Conservation (phyloP, 2,888 invertebrate genomes). For the Melipona bicolor region DNA sequence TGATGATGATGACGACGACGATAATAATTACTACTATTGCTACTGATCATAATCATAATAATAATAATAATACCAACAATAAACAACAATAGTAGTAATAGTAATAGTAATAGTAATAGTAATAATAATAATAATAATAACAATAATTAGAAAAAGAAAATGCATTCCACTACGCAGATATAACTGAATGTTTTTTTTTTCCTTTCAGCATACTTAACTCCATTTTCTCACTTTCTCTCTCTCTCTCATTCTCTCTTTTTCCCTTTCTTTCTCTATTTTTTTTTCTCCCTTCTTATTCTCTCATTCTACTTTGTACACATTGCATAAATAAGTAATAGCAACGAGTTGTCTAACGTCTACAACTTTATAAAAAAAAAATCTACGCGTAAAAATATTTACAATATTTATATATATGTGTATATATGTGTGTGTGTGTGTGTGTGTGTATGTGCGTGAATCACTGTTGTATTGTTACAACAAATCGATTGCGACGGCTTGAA, state of each 20-base stretch:
- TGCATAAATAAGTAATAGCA: conserved; percentile 78
- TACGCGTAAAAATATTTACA: conserved; percentile 78
- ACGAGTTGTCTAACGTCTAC: conserved; percentile 70
- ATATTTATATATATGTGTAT: conserved; percentile 60
- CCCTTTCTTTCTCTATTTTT: not conserved
- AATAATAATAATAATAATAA: conserved; percentile 24
- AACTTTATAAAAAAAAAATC: conserved; percentile 73
- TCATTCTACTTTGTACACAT: conserved; percentile 53
- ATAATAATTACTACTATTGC: not conserved
- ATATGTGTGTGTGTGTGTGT: too few relatives aligned
- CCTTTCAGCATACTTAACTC: conserved; percentile 46
- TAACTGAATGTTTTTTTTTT: conserved; percentile 44
- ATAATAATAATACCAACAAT: conserved; percentile 23
- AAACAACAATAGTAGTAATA: conserved; percentile 19
- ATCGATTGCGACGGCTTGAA: conserved; percentile 46
- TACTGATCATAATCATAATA: not conserved
- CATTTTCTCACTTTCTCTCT: conserved; percentile 40
- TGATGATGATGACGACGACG: not conserved
- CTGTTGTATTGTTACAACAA: conserved; percentile 58
- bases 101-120: conserved; percentile 1
- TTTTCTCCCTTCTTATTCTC: not conserved
- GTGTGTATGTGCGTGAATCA: conserved; percentile 24
- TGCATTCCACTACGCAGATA: conserved; percentile 72
- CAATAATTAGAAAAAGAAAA: conserved; percentile 65
- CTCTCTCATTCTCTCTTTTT: conserved; percentile 11